Conservation (phyloP, 2,113 vertebrate species). For the human region GRCh38 chr5:43128001-43128500, state of each 20-base stretch:
- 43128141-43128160: not conserved
- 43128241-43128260: not conserved
- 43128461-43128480: too few species aligned
- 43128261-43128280: not conserved
- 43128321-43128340: not conserved
- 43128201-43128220: constrained; percentile 27
- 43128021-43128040: not conserved
- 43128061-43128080: not conserved
- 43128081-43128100: not conserved
- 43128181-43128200: not conserved
- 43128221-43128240: not conserved
- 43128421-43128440: too few species aligned
- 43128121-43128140: constrained; percentile 18
- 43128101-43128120: not conserved
- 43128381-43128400: too few species aligned
- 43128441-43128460: too few species aligned
- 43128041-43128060: not conserved
- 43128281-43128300: not conserved
- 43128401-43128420: too few species aligned
- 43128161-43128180: not conserved
- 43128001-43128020: not conserved
- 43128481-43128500: too few species aligned
- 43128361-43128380: not conserved
- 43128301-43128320: not conserved
- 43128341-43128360: not conserved